These are phyloP conservation scores for Ladona fulva DNA, from an alignment of 1,140 invertebrate species.

Conservation along the genomic window DNA sequence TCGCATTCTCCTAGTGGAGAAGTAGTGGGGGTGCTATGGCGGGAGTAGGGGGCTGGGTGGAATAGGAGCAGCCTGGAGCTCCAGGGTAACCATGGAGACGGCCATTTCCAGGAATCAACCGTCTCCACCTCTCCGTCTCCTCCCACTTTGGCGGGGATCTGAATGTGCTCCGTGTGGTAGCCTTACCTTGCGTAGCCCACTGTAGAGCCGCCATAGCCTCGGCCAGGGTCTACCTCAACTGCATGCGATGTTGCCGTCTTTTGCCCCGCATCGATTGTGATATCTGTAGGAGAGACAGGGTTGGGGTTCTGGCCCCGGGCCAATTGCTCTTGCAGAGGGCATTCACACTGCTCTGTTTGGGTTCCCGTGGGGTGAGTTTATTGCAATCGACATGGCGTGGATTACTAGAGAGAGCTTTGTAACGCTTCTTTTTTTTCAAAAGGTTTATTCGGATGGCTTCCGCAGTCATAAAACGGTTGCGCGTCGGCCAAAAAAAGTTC, in stretches of 20 bases:
- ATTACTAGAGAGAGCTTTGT: too few species aligned
- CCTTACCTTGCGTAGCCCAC: background rate
- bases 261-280: too few species aligned
- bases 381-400: background rate
- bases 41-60: background rate
- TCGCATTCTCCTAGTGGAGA: background rate
- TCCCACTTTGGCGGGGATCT: background rate
- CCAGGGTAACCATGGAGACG: background rate
- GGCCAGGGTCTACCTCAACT: constrained; percentile 5
- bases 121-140: background rate
- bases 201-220: background rate
- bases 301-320: background rate
- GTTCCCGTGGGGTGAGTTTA: background rate
- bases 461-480: too few species aligned
- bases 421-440: too few species aligned
- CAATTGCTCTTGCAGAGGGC: background rate
- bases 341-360: background rate
- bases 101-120: background rate
- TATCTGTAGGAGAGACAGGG: too few species aligned
- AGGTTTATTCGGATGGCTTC: too few species aligned
- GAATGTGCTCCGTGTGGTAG: background rate
- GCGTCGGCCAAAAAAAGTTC: too few species aligned
- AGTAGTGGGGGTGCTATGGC: background rate
- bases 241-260: background rate
- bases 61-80: background rate